phyloP scores from a whole-genome alignment of 2,113 vertebrate species.

The Lamprologus callipterus region DNA sequence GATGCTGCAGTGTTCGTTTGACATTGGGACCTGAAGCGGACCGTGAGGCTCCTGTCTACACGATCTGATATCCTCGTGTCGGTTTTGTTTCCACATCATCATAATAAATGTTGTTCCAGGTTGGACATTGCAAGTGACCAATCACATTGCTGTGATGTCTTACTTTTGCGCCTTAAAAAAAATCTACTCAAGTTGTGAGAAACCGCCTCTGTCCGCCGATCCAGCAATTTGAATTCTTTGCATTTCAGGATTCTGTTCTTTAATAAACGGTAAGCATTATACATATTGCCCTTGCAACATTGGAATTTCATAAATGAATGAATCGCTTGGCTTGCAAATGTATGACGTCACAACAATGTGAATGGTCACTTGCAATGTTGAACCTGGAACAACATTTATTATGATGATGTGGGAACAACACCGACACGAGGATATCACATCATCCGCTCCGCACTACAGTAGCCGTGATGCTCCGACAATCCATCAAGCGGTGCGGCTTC shows the following conservation, averaged over 20 bases:
- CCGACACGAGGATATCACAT: not conserved
- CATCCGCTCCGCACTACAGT: not conserved
- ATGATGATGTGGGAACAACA: not conserved
- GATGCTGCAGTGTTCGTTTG: fast-evolving
- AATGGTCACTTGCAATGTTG: not conserved
- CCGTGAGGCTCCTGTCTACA: not conserved
- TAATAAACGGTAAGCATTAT: not conserved
- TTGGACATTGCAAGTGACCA: not conserved
- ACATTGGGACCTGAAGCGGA: not conserved
- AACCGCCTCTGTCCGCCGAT: fast-evolving
- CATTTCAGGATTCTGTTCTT: not conserved
- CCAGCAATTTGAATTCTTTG: not conserved
- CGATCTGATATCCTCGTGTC: not conserved
- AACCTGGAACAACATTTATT: not conserved
- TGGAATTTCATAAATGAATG: not conserved
- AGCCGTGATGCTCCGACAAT: not conserved
- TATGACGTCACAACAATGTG: not conserved
- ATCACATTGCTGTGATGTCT: fast-evolving
- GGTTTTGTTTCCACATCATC: fast-evolving
- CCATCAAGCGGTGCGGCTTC: not conserved
- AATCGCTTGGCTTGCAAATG: not conserved
- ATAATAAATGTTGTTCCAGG: not conserved
- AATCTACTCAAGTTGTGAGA: not conserved
- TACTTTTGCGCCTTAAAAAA: fast-evolving
- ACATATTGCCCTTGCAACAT: not conserved